Evolutionary conservation across 1,140 invertebrate species (phyloP), one percentile per base, ranked within the genome.

Genomic region (Oryzaephilus surinamensis): DNA sequence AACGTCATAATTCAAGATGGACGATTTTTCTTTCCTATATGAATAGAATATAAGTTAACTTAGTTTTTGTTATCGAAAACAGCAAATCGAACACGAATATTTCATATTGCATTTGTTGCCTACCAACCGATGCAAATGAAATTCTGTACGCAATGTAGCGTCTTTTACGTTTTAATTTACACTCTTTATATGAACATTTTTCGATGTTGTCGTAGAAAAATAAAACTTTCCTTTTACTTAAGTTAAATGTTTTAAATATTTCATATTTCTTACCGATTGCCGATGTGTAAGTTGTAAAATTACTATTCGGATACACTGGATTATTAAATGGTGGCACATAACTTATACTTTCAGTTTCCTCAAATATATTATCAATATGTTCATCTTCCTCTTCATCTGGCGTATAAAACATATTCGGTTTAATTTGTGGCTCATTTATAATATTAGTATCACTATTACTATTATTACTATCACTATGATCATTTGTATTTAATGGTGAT

Each of bases 251-350:
- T 12, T n/a, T 8, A 16, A n/a, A 14, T 17, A 15, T 26, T 26
- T 14, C 8, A 57, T 53, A n/a, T n/a, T n/a, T n/a, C n/a, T 52
- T 51, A 61, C 60, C 60, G 24, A 62, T 58, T 27, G 58, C 49
- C 23, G 60, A 62, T 20, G 54, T 49, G 38, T 51, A 60, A 17
- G 38, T 46, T 16, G 48, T 48, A 43, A 54, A 61, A 43, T 45
- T 55, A 40, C 46, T 57, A 34, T 60, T 63, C 6, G 61, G 59
- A 51, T 63, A 63, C 2, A 63, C 38, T 15, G 61, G 61, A 46
- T 63, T 63, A 43, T 63, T 60, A 43, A 63, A 63, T 6, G 61
- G 58, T 10, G 61, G 59, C 16, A 63, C 59, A 40, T 59, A 63
- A 35, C 41, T 55, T 12, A 53, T 38, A 7, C 30, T 44, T 20